Conservation (phyloP, 1,140 invertebrate genomes). For the Trachymyrmex septentrionalis region DNA sequence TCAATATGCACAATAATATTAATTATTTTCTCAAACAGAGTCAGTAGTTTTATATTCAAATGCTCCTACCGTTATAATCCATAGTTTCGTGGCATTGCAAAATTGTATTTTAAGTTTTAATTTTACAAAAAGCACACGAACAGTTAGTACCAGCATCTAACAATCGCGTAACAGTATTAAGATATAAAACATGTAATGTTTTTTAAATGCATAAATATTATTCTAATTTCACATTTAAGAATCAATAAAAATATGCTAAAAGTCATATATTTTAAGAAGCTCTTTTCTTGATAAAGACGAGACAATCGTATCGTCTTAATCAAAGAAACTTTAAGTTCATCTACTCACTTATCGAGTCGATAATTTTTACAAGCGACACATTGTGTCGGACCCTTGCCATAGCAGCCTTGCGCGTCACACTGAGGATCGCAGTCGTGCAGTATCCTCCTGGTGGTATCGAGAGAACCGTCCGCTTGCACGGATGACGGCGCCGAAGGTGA, state of each 20-base stretch:
- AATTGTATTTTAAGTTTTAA: constrained; percentile 10
- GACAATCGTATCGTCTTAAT: background rate
- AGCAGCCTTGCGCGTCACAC: constrained; percentile 93
- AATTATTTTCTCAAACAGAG: background rate
- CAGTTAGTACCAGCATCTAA: background rate
- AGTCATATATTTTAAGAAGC: background rate
- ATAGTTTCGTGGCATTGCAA: constrained; percentile 2
- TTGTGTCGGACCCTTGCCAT: constrained; percentile 92
- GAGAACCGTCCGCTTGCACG: constrained; percentile 73
- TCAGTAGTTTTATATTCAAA: background rate
- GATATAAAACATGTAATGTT: background rate
- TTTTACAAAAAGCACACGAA: background rate
- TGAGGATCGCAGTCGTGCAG: constrained; percentile 93
- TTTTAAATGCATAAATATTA: background rate
- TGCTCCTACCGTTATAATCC: constrained; percentile 32
- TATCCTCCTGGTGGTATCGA: constrained; percentile 88
- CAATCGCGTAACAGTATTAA: background rate
- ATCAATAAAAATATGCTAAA: background rate
- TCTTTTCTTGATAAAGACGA: background rate
- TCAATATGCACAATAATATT: background rate
- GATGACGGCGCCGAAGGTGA: constrained; percentile 59
- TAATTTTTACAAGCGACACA: constrained; percentile 93
- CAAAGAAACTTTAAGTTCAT: background rate
- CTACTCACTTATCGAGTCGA: constrained; percentile 91
- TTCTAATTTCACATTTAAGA: background rate